Conservation (phyloP, 2,888 invertebrate genomes). For the Callinectes sapidus region DNA sequence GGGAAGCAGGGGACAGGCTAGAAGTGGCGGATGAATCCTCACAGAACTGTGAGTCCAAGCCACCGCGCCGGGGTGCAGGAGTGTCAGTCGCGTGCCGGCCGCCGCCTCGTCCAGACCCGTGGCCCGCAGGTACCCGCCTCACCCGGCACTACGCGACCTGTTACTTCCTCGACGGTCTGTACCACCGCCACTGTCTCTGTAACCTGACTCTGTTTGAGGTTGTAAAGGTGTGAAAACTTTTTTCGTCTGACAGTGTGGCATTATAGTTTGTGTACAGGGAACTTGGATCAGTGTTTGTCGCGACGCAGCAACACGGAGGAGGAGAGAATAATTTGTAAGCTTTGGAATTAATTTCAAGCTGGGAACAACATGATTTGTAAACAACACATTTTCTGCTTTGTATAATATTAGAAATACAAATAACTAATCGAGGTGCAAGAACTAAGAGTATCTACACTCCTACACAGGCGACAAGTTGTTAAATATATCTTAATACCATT, state of each 20-base stretch:
- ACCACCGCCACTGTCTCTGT: constrained; percentile 8
- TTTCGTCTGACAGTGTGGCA: constrained; percentile 1
- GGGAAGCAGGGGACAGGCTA: neutral
- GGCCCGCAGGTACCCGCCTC: neutral
- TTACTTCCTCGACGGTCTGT: constrained; percentile 17
- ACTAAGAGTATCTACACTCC: too few relatives aligned
- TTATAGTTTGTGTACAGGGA: neutral
- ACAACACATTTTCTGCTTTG: too few relatives aligned
- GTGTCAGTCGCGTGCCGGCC: constrained; percentile 21
- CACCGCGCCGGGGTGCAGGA: neutral
- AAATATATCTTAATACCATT: neutral
- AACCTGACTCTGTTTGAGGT: neutral
- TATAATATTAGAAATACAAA: too few relatives aligned
- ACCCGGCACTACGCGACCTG: constrained; percentile 20
- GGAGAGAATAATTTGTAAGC: neutral
- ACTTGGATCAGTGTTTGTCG: neutral
- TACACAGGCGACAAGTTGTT: neutral
- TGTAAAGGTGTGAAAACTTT: neutral
- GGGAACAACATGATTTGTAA: too few relatives aligned
- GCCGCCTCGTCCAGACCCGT: neutral
- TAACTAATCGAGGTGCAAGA: too few relatives aligned
- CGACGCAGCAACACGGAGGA: neutral
- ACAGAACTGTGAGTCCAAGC: neutral
- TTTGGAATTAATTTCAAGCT: neutral
- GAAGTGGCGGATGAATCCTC: neutral